Base-by-base conservation (phyloP, 1,140 invertebrate genomes). In the Diorhabda carinulata region DNA sequence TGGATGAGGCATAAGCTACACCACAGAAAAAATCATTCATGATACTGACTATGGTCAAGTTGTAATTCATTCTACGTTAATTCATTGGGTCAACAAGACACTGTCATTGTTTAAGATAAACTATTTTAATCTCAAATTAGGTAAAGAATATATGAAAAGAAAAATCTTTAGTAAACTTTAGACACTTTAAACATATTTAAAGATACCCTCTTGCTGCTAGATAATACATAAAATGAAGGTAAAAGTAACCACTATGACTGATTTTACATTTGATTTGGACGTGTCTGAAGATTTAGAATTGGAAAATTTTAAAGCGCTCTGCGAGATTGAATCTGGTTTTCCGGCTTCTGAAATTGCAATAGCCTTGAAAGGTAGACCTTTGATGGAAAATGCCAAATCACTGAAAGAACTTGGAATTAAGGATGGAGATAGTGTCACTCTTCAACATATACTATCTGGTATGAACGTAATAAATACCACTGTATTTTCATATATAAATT, bases 261-360 rank as follows among this genome's bases (percentile, higher is more conserved):
- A 96, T 81, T 88, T 93, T 71, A 90, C 97, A 61, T 96, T 96
- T 83, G 88, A 91, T 63, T 81, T 98, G 61, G 95, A 98, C 76
- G 93, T 98, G 4, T 90, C 90, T 68, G 94, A 96, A 80, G 96
- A 98, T 76, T 84, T 98, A 74, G 96, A 98, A 83, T 81, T 98
- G 71, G 94, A 96, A 82, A 97, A 97, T 84, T 96, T 98, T 75
- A 97, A 97, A 83, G 95, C 94, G 2, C 91, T 98, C 74, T 98
- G 96, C 84, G 92, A 93, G 82, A 90, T 94, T 70, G 95, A 98
- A 84, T 91, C 91, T 43, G 92, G 92, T 25, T 89, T 95, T 74
- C 89, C 93, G 4, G 88, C 91, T 2, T 83, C 84, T 45, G 90
- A 97, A 81, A 94, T 97, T 61, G 86, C 90, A 2, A 87, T 98